Conservation (phyloP, 2,888 invertebrate species). For the Hemithea aestivaria region DNA sequence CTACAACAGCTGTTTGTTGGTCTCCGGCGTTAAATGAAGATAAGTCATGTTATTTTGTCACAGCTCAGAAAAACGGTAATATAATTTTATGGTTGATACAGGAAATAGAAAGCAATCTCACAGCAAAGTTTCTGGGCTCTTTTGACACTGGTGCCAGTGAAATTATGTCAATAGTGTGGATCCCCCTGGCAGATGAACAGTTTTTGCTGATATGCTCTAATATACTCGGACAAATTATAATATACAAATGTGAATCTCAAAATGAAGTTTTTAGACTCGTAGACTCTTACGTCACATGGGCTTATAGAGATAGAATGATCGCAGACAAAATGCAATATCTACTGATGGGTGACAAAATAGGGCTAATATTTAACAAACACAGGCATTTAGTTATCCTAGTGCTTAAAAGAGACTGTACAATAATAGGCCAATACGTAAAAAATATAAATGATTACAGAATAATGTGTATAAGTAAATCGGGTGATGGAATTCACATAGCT, state of each 20-base stretch:
- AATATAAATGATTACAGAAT: constrained; percentile 61
- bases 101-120: constrained; percentile 21
- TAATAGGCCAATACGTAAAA: constrained; percentile 42
- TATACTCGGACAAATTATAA: constrained; percentile 44
- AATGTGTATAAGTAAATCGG: constrained; percentile 37
- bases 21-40: constrained; percentile 35
- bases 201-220: constrained; percentile 48
- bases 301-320: constrained; percentile 56
- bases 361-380: constrained; percentile 55
- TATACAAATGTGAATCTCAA: constrained; percentile 36
- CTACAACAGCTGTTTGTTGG: constrained; percentile 56
- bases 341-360: constrained; percentile 34
- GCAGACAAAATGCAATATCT: constrained; percentile 37
- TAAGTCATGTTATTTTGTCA: constrained; percentile 50
- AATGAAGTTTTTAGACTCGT: constrained; percentile 29
- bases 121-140: constrained; percentile 29
- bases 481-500: constrained; percentile 37
- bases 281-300: constrained; percentile 42
- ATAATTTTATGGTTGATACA: constrained; percentile 54
- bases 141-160: constrained; percentile 37
- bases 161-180: constrained; percentile 47
- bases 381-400: constrained; percentile 54
- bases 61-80: constrained; percentile 54
- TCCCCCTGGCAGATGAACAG: constrained; percentile 30
- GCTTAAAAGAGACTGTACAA: constrained; percentile 39